Conservation (phyloP, 2,113 vertebrate species). For the Oncorhynchus gorbuscha region DNA sequence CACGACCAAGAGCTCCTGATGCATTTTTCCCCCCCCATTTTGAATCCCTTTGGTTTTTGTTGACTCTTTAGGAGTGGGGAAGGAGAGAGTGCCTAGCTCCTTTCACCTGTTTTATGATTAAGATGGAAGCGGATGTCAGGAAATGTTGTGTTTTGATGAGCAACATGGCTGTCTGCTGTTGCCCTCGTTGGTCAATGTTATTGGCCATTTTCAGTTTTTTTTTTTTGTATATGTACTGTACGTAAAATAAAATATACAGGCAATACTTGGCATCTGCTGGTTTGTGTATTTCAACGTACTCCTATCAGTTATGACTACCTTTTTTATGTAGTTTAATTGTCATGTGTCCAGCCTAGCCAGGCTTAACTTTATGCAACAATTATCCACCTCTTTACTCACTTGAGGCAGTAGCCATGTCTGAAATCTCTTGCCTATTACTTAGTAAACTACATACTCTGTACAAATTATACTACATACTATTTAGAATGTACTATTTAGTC, state of each 20-base stretch:
- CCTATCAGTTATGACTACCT: background rate
- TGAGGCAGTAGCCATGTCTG: too few relatives aligned
- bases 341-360: too few relatives aligned
- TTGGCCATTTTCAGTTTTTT: constrained; percentile 56
- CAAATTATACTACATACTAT: too few relatives aligned
- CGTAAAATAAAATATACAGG: constrained; percentile 82
- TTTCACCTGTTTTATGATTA: constrained; percentile 24
- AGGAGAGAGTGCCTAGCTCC: constrained; percentile 18
- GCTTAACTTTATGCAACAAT: too few relatives aligned
- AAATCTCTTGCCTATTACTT: too few relatives aligned
- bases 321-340: background rate
- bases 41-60: constrained; percentile 39
- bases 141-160: constrained; percentile 40
- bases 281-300: background rate
- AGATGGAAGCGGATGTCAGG: constrained; percentile 39
- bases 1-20: background rate
- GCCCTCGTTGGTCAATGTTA: constrained; percentile 62
- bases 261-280: constrained; percentile 53
- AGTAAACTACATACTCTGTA: too few relatives aligned
- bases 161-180: constrained; percentile 65
- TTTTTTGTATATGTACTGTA: constrained; percentile 74
- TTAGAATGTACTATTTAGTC: too few relatives aligned
- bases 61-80: constrained; percentile 16
- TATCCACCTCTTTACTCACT: too few relatives aligned
- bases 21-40: background rate